Conservation (phyloP, 2,888 invertebrate genomes). For the Sarcophaga variegata region DNA sequence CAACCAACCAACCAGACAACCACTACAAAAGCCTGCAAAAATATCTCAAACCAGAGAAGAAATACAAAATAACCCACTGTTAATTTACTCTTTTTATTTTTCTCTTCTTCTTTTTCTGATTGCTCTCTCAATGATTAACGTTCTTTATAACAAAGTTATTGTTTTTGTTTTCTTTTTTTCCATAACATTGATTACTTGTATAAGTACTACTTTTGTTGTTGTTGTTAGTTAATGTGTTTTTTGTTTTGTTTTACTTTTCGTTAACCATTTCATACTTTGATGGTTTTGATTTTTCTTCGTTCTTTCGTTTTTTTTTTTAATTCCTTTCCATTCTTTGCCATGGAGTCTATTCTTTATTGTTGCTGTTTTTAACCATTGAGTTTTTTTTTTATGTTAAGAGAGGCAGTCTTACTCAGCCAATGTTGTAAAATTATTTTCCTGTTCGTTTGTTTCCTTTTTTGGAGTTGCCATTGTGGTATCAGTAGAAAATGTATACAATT, state of each 20-base stretch:
- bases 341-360: neutral
- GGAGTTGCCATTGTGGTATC: too few relatives aligned
- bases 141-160: neutral
- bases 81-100: conserved; percentile 25
- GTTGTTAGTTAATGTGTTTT: conserved; percentile 39
- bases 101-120: conserved; percentile 8
- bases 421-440: too few relatives aligned
- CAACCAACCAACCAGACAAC: conserved; percentile 7
- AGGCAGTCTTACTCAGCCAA: too few relatives aligned
- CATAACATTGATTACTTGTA: neutral
- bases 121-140: conserved; percentile 39
- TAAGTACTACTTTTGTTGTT: neutral
- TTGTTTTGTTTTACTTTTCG: conserved; percentile 28
- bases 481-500: too few relatives aligned
- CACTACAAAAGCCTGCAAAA: conserved; percentile 11
- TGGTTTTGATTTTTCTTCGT: conserved; percentile 12
- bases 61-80: conserved; percentile 22
- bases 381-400: too few relatives aligned
- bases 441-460: too few relatives aligned
- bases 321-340: neutral
- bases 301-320: neutral
- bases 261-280: conserved; percentile 21
- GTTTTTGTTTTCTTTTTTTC: neutral
- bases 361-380: too few relatives aligned
- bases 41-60: neutral